Evolutionary conservation across 2,888 invertebrate genomes (phyloP).

Genomic region (Fragum fragum): DNA sequence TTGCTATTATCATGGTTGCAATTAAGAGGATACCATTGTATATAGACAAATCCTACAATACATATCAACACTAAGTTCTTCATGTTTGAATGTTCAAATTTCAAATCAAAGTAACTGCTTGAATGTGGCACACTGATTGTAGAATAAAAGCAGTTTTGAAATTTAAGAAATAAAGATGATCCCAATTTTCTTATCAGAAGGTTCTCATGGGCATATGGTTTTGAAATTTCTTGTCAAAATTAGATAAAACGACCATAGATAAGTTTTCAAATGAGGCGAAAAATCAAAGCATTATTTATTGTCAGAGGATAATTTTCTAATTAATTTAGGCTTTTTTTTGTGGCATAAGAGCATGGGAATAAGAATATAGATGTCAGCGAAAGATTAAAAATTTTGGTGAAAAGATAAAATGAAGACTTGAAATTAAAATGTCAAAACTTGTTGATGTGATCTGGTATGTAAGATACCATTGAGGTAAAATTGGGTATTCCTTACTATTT

Average conservation of each 20-base stretch:
- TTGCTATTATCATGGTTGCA: too few relatives aligned
- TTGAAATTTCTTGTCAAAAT: constrained; percentile 64
- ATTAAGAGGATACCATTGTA: too few relatives aligned
- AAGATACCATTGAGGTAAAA: too few relatives aligned
- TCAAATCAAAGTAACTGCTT: too few relatives aligned
- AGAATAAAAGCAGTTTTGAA: not conserved
- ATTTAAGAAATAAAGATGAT: not conserved
- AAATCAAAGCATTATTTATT: constrained; percentile 55
- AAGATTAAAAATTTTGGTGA: constrained; percentile 11
- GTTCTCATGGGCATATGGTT: constrained; percentile 60
- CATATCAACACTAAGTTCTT: too few relatives aligned
- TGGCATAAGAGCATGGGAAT: constrained; percentile 31
- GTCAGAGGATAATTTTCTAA: constrained; percentile 52
- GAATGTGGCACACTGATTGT: too few relatives aligned
- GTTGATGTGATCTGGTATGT: constrained; percentile 3
- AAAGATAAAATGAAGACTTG: constrained; percentile 26
- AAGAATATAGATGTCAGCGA: constrained; percentile 26
- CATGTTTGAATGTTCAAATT: too few relatives aligned
- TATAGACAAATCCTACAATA: too few relatives aligned
- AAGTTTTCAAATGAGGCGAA: constrained; percentile 57
- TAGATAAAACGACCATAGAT: constrained; percentile 56
- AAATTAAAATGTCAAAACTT: constrained; percentile 28
- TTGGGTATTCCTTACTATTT: too few relatives aligned
- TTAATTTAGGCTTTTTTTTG: constrained; percentile 26
- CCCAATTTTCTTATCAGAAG: not conserved